Percentiles rank a stretch among this genome's conserved stretches.
Conservation (phyloP, 2,797 vertebrate genomes). For the Megalops cyprinoides region DNA sequence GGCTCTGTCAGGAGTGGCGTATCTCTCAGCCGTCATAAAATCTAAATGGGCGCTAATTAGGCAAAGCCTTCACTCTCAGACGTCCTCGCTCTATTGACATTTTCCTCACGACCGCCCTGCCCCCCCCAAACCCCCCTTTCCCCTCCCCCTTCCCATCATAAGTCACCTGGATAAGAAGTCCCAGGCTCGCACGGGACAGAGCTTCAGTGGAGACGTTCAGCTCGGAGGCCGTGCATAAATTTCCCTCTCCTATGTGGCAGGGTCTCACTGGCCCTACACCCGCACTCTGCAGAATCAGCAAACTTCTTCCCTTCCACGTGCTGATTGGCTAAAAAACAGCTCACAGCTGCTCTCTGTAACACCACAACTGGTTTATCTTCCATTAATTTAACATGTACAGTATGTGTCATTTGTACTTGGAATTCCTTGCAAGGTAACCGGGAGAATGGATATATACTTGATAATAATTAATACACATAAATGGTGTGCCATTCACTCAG, state of each 20-base stretch:
- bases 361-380: background rate
- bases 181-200: conserved; percentile 90
- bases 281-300: conserved; percentile 75
- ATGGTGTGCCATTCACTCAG: no score
- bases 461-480: no score
- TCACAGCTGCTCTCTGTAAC: background rate
- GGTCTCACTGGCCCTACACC: conserved; percentile 75
- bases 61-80: conserved; percentile 99
- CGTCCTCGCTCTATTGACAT: conserved; percentile 99
- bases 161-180: conserved; percentile 95
- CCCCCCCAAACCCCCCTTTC: conserved; percentile 63
- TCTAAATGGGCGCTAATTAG: conserved; percentile 99
- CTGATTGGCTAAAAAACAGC: background rate
- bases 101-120: conserved; percentile 84
- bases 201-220: conserved; percentile 97
- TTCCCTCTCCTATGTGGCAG: conserved; percentile 65
- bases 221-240: conserved; percentile 97
- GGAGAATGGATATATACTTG: no score
- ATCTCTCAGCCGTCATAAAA: conserved; percentile 99
- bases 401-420: background rate
- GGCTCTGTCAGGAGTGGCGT: conserved; percentile 99
- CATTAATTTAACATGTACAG: background rate
- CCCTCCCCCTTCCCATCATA: conserved; percentile 84
- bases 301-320: background rate
- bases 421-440: background rate